phyloP scores from a whole-genome alignment of 2,113 vertebrate genomes.

The Malurus melanocephalus region DNA sequence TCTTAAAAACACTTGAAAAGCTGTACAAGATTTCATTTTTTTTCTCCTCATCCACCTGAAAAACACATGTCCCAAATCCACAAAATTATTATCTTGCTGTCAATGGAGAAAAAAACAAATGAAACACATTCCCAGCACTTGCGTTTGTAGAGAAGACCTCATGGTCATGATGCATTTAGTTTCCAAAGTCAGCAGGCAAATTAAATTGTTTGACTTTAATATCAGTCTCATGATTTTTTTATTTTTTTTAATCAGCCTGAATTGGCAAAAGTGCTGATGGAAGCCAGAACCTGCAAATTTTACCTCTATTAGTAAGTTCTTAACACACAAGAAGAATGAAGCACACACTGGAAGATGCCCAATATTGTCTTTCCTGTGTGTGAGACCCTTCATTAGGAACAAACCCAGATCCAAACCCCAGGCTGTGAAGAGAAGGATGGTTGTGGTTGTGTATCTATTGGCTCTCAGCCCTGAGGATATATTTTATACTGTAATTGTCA shows the following conservation, averaged over 20 bases:
- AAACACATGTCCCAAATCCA: background rate
- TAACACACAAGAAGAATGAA: background rate
- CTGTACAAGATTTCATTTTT: background rate
- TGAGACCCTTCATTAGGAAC: background rate
- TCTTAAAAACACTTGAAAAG: background rate
- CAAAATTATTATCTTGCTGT: background rate
- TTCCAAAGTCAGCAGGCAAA: background rate
- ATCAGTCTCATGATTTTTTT: background rate
- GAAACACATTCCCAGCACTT: background rate
- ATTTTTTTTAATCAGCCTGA: background rate
- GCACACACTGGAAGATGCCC: background rate
- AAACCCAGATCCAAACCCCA: background rate
- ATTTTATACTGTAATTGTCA: background rate
- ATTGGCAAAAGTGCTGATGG: background rate
- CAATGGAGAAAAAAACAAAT: background rate
- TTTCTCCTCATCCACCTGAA: background rate
- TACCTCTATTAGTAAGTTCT: background rate
- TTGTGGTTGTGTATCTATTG: background rate
- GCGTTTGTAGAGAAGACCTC: background rate
- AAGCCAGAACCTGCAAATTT: background rate
- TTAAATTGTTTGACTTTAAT: background rate
- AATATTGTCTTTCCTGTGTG: background rate
- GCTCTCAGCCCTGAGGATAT: background rate
- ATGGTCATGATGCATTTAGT: background rate
- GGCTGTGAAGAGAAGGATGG: background rate